Conservation (phyloP, 2,113 vertebrate genomes). For the Sturnira hondurensis region DNA sequence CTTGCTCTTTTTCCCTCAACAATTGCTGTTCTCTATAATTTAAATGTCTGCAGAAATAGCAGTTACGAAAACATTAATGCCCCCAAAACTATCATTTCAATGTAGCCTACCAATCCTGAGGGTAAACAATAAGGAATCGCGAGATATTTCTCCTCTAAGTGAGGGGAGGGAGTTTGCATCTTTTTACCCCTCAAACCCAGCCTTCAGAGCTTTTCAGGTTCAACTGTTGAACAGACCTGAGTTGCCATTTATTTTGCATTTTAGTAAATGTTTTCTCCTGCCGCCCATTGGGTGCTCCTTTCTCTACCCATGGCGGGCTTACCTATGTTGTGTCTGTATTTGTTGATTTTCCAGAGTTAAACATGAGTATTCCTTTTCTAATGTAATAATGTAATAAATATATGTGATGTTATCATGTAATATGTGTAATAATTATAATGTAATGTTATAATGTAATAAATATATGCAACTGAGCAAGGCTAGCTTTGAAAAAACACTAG, state of each 20-base stretch:
- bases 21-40: conserved; percentile 66
- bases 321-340: neutral
- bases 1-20: conserved; percentile 28
- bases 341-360: neutral
- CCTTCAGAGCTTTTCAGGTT: neutral
- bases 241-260: neutral
- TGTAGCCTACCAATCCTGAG: conserved; percentile 49
- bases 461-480: neutral
- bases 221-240: neutral
- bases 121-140: conserved; percentile 28
- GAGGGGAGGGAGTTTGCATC: neutral
- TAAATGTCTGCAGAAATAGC: conserved; percentile 67
- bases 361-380: neutral
- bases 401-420: neutral
- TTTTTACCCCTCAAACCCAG: conserved; percentile 41
- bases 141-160: neutral
- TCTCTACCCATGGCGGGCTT: neutral
- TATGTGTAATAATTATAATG: neutral
- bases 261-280: neutral
- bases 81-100: conserved; percentile 67
- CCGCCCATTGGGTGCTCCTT: neutral
- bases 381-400: neutral
- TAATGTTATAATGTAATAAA: neutral
- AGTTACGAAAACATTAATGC: conserved; percentile 68
- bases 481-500: neutral